Evolutionary conservation across 2,113 vertebrate species (phyloP).

Genomic region (Anhinga anhinga): DNA sequence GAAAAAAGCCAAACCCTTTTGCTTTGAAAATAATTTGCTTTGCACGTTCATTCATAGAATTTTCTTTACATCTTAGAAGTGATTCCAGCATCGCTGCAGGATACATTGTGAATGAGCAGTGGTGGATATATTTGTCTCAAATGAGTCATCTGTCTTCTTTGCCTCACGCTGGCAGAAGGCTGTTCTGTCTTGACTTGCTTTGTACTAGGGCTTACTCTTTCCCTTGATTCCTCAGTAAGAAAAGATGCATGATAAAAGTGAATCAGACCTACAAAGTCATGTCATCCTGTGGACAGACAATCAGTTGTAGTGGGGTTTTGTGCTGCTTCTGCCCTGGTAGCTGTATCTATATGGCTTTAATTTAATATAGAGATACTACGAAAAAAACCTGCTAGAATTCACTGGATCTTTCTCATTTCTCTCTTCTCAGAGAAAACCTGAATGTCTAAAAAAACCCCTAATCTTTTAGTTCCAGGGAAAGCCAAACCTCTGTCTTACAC

Average conservation of each 20-base stretch:
- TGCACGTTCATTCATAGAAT: background rate
- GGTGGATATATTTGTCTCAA: background rate
- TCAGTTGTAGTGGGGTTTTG: background rate
- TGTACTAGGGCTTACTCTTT: background rate
- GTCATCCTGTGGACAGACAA: background rate
- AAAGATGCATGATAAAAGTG: background rate
- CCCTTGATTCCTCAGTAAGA: background rate
- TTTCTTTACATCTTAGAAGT: background rate
- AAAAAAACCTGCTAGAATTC: background rate
- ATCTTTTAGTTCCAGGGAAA: background rate
- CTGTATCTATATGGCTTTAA: background rate
- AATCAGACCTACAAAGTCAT: background rate
- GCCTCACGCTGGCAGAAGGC: background rate
- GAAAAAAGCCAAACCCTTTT: rapidly evolving
- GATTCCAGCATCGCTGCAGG: background rate
- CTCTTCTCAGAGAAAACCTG: background rate
- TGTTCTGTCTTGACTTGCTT: background rate
- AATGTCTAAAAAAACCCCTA: background rate
- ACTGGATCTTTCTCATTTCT: background rate
- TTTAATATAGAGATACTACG: background rate
- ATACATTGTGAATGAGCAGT: background rate
- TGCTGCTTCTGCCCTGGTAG: background rate
- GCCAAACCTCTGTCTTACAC: background rate
- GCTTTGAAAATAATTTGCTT: background rate
- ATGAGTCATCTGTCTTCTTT: background rate